phyloP scores from a whole-genome alignment of 2,113 vertebrate species.

The Benitochromis conjunctus region DNA sequence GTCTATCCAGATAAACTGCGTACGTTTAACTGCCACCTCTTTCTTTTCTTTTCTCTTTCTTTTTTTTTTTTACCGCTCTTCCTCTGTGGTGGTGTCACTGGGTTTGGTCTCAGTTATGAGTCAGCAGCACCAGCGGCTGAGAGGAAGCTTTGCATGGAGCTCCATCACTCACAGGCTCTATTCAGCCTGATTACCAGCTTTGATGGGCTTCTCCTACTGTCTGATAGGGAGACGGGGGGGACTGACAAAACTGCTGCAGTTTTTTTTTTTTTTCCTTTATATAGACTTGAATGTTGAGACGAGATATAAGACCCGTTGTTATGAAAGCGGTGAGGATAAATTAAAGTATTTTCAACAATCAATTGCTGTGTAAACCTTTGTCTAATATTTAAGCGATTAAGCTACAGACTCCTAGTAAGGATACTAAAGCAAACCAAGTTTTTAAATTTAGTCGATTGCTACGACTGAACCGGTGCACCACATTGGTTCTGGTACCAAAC shows the following conservation, averaged over 20 bases:
- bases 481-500: background rate
- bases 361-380: background rate
- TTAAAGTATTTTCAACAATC: background rate
- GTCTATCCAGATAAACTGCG: constrained; percentile 18
- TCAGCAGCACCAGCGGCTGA: constrained; percentile 57
- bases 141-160: constrained; percentile 38
- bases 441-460: background rate
- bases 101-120: constrained; percentile 59
- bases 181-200: background rate
- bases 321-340: background rate
- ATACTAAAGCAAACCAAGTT: background rate
- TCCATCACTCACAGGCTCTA: constrained; percentile 22
- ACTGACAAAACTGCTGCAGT: background rate
- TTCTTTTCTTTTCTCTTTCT: background rate
- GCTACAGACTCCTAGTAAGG: background rate
- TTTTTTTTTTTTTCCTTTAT: background rate
- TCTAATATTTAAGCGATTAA: background rate
- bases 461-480: background rate
- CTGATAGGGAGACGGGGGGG: background rate
- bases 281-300: background rate
- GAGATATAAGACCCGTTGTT: background rate
- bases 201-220: background rate
- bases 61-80: background rate
- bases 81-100: constrained; percentile 10
- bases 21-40: background rate